Evolutionary conservation across 2,113 vertebrate species (phyloP), one percentile per base, ranked within the genome.

Genomic region (Candoia aspera): DNA sequence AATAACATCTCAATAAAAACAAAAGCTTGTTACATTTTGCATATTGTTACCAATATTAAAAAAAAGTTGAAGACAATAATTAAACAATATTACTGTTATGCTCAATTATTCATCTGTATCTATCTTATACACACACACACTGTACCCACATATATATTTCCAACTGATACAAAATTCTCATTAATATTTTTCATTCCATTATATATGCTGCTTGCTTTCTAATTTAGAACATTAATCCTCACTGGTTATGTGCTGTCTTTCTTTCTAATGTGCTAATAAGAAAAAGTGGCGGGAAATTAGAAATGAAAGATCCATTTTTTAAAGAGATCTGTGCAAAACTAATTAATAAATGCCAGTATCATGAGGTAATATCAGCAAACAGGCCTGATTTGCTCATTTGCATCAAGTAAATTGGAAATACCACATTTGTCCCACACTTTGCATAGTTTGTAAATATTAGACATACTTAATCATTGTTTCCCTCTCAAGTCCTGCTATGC

Each of bases 371-470:
- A 29, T 0, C 0, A 57, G 4, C 33, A 94, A 95, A 73, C 21
- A 91, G 10, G 46, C 11, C 58, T 93, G 21, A 62, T 10, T 2
- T 0, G 46, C 95, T 96, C 93, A 83, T 95, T 93, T 95, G n/a
- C 42, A 79, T 91, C 62, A 90, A 90, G 19, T 92, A 87, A 93
- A 95, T 68, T 93, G 42, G 86, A 90, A 84, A 84, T 11, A 79
- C 24, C 37, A 85, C 1, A 42, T 85, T 94, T 92, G 64, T 11
- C 88, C 64, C 87, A 58, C 21, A 26, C 90, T 92, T 94, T 57
- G 86, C 59, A 17, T n/a, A 91, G 91, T 93, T n/a, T 79, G 46
- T 93, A 94, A 96, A 96, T 93, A 95, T 94, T 95, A 92, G 84
- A 86, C 92, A 90, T 93, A 26, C 26, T 21, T 79, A 17, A 49